Evolutionary conservation across 2,113 vertebrate species (phyloP).

Genomic region (Entomyzon cyanotis): DNA sequence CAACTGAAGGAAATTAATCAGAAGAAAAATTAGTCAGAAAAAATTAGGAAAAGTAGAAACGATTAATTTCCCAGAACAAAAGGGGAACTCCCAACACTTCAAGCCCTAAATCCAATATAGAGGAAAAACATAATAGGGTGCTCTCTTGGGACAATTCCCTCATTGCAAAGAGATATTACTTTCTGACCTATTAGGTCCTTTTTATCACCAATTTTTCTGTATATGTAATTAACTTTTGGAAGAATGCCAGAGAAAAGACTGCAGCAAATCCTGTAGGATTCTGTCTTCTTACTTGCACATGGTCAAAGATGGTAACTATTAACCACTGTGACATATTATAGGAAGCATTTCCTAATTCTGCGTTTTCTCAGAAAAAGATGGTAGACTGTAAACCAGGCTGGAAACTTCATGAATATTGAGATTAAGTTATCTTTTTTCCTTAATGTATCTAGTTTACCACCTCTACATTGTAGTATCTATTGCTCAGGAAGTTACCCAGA

Average conservation of each 20-base stretch:
- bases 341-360: background rate
- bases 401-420: slow-evolving; percentile 51
- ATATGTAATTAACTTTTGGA: slow-evolving; percentile 29
- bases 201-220: background rate
- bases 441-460: background rate
- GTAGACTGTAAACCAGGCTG: background rate
- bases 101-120: slow-evolving; percentile 6
- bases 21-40: slow-evolving; percentile 32
- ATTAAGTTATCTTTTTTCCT: slow-evolving; percentile 4
- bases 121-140: background rate
- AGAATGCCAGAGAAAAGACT: background rate
- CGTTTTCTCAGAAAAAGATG: background rate
- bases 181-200: background rate
- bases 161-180: background rate
- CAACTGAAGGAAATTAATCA: slow-evolving; percentile 46
- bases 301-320: background rate
- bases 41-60: slow-evolving; percentile 1
- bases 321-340: background rate
- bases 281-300: background rate
- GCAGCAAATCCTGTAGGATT: background rate
- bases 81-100: slow-evolving; percentile 13
- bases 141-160: background rate
- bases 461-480: background rate
- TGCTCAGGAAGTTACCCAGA: slow-evolving; percentile 59
- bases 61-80: slow-evolving; percentile 48